Base-by-base conservation (phyloP, 2,888 invertebrate species). In the Chymomyza fuscimana region DNA sequence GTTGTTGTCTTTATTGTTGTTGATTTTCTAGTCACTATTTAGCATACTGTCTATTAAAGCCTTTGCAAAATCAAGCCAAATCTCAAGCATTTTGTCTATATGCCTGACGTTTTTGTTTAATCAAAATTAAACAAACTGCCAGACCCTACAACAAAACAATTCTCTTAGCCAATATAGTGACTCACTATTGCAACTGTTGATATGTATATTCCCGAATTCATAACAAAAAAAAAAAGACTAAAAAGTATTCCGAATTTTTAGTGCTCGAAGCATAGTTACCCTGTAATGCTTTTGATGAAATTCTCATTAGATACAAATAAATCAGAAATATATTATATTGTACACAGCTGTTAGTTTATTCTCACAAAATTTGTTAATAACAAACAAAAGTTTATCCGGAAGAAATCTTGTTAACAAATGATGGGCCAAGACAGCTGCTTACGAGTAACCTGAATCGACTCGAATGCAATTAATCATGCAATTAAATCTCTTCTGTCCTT, bases 131-230 rank as follows among this genome's bases (percentile, higher is more conserved):
- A 59, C 22, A 29, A 59, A 5, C 2, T 10, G 10, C 59, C 19
- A 15, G 7, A 54, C 22, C 19, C 22, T 22, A 10, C n/a, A 19
- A 54, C 22, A 54, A 19, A 54, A n/a, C 56, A 7, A 3, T 46
- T 46, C 40, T 46, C 12, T 12, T 4, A 0, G 9, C 56, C 59
- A 10, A 50, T 10, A 19, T 12, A 51, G 62, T 85, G 86, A 83
- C 70, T 86, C 84, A 84, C 69, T 32, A 12, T 59, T 63, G 73
- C 73, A 69, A 69, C 77, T 60, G n/a, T 62, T 46, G 40, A 46
- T 46, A 46, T 46, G 40, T 12, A 2, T 12, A 2, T 12, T 10
- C 12, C 40, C 40, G 9, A 36, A 36, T 36, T 6, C 7, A 1
- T 12, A 46, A 46, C 12, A 15, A 1, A 12, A 46, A 46, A 46